Conservation (phyloP, 2,113 vertebrate species). For the Asarcornis scutulata region DNA sequence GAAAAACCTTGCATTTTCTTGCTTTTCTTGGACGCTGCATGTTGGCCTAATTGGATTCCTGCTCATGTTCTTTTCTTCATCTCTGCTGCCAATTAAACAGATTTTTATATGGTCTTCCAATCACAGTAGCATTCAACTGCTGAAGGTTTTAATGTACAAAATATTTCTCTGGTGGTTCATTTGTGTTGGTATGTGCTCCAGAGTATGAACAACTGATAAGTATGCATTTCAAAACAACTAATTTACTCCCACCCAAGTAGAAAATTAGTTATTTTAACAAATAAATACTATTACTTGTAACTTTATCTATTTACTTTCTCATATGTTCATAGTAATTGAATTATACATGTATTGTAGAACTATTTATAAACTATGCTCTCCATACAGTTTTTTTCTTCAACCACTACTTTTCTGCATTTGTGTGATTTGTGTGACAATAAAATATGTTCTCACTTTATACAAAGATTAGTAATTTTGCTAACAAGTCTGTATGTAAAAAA, state of each 20-base stretch:
- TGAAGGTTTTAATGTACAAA: slow-evolving; percentile 1
- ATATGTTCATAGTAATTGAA: slow-evolving; percentile 5
- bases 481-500: background rate
- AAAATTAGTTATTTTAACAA: slow-evolving; percentile 54
- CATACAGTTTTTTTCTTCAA: background rate
- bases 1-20: background rate
- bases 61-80: background rate
- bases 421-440: background rate
- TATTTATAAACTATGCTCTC: background rate
- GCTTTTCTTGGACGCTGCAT: background rate
- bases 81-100: slow-evolving; percentile 1
- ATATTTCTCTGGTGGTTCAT: background rate
- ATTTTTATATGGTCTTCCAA: slow-evolving; percentile 26
- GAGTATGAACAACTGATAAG: slow-evolving; percentile 37
- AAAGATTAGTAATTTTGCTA: background rate
- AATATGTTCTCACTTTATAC: background rate
- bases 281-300: background rate
- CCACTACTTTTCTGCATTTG: background rate
- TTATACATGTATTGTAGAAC: background rate
- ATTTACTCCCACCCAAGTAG: slow-evolving; percentile 52
- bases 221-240: slow-evolving; percentile 12
- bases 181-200: slow-evolving; percentile 3
- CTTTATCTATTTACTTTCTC: background rate
- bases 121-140: background rate
- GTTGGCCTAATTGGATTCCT: background rate